Evolutionary conservation across 2,797 vertebrate species (phyloP).

Genomic region (Sebastes minor): DNA sequence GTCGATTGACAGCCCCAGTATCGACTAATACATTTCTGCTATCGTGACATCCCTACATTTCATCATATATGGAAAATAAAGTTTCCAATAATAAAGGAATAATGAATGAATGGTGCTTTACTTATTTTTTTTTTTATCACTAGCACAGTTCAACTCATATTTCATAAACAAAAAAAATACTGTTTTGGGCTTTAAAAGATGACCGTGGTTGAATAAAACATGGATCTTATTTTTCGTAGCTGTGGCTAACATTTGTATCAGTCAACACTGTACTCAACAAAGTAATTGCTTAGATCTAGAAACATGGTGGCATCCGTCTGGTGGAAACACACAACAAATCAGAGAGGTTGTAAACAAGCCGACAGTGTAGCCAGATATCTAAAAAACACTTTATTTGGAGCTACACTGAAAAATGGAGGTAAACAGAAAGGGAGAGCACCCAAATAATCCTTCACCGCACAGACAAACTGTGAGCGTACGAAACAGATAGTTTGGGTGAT

Average conservation of each 20-base stretch:
- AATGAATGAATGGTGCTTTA: neutral
- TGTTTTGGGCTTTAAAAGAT: neutral
- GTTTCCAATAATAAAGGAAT: neutral
- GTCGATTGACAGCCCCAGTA: accelerated
- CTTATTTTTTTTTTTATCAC: neutral
- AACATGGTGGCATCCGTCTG: neutral
- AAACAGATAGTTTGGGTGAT: neutral
- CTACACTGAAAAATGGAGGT: neutral
- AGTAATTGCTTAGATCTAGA: neutral
- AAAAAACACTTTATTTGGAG: neutral
- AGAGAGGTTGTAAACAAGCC: neutral
- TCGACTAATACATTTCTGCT: too few relatives aligned
- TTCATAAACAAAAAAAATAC: neutral
- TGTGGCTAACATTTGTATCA: neutral
- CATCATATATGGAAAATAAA: neutral
- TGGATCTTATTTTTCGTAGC: neutral
- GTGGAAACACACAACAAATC: neutral
- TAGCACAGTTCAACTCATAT: neutral
- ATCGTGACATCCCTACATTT: too few relatives aligned
- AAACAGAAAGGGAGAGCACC: neutral
- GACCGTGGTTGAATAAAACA: neutral
- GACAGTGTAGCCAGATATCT: neutral
- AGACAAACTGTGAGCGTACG: neutral
- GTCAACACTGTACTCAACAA: neutral
- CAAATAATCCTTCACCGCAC: neutral